Base-by-base conservation (phyloP, 64 coral and sea anemone genomes). In the Porites lutea region DNA sequence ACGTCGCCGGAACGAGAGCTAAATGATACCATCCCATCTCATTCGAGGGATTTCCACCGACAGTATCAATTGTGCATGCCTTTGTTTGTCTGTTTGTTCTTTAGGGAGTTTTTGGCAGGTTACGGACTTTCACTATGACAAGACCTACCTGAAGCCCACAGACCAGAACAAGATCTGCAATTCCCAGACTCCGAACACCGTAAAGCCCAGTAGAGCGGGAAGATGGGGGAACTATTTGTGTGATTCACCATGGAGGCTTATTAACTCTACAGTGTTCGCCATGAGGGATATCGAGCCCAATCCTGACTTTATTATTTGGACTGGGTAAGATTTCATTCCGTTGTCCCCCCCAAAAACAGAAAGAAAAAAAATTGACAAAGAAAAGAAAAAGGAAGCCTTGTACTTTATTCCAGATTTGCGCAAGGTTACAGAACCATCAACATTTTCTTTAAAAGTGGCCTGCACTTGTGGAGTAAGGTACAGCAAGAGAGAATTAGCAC, bases 241-340 rank as follows among this genome's bases (percentile, higher is more conserved):
- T 16, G 92, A 94, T 52, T 89, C 92, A 3, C 92, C 92, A 0
- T 94, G 92, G 92, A 61, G 49, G 15, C 92, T 94, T 16, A 94
- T 94, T 61, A 94, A 94, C 87, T 94, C 92, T 14, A 89, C 92
- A 9, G 82, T 94, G n/a, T 77, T 62, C 74, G 92, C 79, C 18
- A 94, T 94, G 92, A 94, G 45, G 55, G 49, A 77, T 16, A 94
- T 94, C 22, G 60, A 85, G 14, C 55, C 92, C 4, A 74, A 89
- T 48, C 92, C 92, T 11, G 92, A 94, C 57, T 94, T 94, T 50
- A 67, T 94, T 16, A 94, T 94, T 83, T 94, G 92, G 92, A 94
- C 92, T 2, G 92, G 92, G 92, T 94, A 55, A 89, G 92, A 54
- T 49, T 3, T 71, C 7, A 45, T 0, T 8, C 12, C 3, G 7